Conservation (phyloP, 2,888 invertebrate genomes). For the Tanypteryx hageni region DNA sequence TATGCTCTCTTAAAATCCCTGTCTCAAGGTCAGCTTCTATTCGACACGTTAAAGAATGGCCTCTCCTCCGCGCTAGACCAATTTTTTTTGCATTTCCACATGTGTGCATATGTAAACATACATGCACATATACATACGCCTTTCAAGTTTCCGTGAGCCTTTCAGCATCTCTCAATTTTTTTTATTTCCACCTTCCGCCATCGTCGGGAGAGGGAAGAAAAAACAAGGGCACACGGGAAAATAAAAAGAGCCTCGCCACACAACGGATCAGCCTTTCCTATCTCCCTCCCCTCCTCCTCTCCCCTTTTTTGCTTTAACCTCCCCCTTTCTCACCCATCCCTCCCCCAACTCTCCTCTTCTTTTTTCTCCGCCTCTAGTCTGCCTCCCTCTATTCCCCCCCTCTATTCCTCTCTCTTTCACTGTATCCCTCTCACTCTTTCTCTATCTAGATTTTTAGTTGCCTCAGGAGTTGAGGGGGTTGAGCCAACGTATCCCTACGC, state of each 20-base stretch:
- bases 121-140: too few species aligned
- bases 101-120: too few species aligned
- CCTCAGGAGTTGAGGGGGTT: slow-evolving; percentile 1
- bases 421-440: not conserved
- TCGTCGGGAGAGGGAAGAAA: not conserved
- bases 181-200: not conserved
- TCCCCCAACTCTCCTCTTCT: too few species aligned
- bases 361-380: too few species aligned
- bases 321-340: not conserved
- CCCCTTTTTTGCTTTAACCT: not conserved
- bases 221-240: not conserved
- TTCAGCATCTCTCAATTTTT: not conserved
- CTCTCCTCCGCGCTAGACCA: too few species aligned
- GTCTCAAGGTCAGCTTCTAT: too few species aligned
- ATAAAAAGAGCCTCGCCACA: not conserved
- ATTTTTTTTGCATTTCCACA: too few species aligned
- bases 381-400: too few species aligned
- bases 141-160: too few species aligned
- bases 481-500: not conserved
- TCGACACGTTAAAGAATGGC: too few species aligned
- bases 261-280: not conserved
- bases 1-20: too few species aligned
- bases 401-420: not conserved
- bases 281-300: not conserved
- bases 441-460: slow-evolving; percentile 24